Conservation (phyloP, 2,888 invertebrate species). For the Smittia aterrima region DNA sequence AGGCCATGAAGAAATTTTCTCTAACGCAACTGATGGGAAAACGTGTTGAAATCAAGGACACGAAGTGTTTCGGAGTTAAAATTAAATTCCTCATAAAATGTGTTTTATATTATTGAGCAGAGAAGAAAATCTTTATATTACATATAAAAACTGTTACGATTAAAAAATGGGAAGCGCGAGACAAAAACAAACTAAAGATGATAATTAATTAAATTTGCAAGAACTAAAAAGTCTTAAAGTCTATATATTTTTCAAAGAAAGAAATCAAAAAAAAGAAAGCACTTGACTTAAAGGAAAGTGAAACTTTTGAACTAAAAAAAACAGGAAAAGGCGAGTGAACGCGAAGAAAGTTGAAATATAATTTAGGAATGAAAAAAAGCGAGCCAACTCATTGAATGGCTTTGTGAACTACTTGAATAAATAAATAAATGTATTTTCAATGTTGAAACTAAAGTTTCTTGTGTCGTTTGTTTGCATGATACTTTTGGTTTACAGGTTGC, state of each 20-base stretch:
- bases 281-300: background rate
- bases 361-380: background rate
- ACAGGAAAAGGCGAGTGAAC: slow-evolving; percentile 2
- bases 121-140: background rate
- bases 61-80: background rate
- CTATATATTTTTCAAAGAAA: slow-evolving; percentile 19
- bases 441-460: slow-evolving; percentile 40
- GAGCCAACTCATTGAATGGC: slow-evolving; percentile 20
- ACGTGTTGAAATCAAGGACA: background rate
- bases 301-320: background rate
- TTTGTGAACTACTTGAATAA: slow-evolving; percentile 34
- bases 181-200: background rate
- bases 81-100: background rate
- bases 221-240: background rate
- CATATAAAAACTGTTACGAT: slow-evolving; percentile 14
- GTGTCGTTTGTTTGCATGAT: background rate
- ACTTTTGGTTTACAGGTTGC: slow-evolving; percentile 10
- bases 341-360: background rate
- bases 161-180: background rate
- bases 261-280: background rate
- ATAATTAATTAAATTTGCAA: background rate
- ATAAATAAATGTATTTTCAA: slow-evolving; percentile 44
- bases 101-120: slow-evolving; percentile 12
- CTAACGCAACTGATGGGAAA: background rate
- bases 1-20: background rate